Conservation (phyloP, 2,888 invertebrate species). For the Pammene aurita region DNA sequence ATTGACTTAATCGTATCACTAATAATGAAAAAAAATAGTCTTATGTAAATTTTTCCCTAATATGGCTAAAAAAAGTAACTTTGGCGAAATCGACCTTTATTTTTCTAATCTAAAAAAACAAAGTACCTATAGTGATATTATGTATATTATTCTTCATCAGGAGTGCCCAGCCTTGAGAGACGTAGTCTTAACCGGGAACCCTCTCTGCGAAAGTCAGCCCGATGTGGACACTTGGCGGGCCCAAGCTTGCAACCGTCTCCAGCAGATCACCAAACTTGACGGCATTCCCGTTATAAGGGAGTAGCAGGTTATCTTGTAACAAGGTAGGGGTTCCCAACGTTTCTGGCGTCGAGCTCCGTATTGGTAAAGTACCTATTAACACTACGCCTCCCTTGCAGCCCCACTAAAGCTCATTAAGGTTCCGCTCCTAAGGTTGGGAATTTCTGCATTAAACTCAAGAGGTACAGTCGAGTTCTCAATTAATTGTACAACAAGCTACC, state of each 20-base stretch:
- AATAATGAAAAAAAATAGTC: no score
- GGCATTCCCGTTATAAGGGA: conserved; percentile 89
- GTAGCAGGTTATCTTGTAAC: conserved; percentile 30
- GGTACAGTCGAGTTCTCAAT: no score
- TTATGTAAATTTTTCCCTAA: no score
- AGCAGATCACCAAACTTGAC: conserved; percentile 89
- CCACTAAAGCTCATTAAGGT: no score
- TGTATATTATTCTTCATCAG: conserved; percentile 49
- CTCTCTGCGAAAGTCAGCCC: conserved; percentile 86
- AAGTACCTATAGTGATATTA: no score
- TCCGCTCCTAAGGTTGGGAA: background rate
- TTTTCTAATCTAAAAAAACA: no score
- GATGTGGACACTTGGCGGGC: conserved; percentile 86
- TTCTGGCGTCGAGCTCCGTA: background rate
- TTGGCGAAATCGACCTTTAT: no score
- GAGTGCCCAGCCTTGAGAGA: conserved; percentile 88
- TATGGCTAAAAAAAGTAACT: no score
- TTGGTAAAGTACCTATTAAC: no score
- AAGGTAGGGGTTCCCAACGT: background rate
- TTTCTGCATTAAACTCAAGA: background rate
- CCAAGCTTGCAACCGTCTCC: conserved; percentile 88
- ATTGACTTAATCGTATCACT: no score
- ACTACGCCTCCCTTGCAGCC: no score
- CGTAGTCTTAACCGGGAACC: conserved; percentile 91
- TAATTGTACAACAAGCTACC: no score